Conservation (phyloP, 1,140 invertebrate species). For the Tenebrio molitor region DNA sequence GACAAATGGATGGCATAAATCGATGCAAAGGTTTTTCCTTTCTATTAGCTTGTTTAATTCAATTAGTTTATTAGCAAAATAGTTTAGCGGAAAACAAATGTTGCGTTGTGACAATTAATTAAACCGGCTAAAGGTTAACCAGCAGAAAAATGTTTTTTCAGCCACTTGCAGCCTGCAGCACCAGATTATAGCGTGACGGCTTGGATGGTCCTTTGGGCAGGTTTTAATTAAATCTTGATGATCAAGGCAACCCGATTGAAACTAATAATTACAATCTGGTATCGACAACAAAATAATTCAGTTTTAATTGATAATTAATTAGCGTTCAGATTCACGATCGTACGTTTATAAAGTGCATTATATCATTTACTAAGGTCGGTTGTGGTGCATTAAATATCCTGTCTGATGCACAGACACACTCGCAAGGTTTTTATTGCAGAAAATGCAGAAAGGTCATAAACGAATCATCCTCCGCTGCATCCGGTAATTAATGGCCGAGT, state of each 20-base stretch:
- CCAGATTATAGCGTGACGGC: neutral
- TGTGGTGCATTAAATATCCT: slow-evolving; percentile 27
- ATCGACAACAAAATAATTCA: slow-evolving; percentile 43
- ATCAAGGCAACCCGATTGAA: slow-evolving; percentile 24
- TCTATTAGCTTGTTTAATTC: slow-evolving; percentile 21
- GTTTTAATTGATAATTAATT: slow-evolving; percentile 42
- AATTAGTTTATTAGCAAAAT: slow-evolving; percentile 11
- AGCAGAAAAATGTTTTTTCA: neutral
- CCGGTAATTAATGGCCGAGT: slow-evolving; percentile 27
- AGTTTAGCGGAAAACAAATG: neutral
- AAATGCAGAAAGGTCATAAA: slow-evolving; percentile 20
- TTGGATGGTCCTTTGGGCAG: neutral
- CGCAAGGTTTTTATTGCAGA: slow-evolving; percentile 12
- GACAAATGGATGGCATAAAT: slow-evolving; percentile 55
- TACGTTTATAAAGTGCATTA: slow-evolving; percentile 15
- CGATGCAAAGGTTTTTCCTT: slow-evolving; percentile 46
- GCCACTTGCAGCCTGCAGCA: neutral
- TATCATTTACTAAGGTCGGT: slow-evolving; percentile 21
- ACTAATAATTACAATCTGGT: slow-evolving; percentile 40
- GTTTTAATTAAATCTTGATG: slow-evolving; percentile 33
- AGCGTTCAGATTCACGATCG: slow-evolving; percentile 3
- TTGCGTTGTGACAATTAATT: neutral
- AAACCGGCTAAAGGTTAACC: neutral
- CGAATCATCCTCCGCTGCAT: slow-evolving; percentile 17
- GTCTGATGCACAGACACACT: slow-evolving; percentile 12